Conservation (phyloP, 2,797 vertebrate genomes). For the Pseudotriccus pelzelni region DNA sequence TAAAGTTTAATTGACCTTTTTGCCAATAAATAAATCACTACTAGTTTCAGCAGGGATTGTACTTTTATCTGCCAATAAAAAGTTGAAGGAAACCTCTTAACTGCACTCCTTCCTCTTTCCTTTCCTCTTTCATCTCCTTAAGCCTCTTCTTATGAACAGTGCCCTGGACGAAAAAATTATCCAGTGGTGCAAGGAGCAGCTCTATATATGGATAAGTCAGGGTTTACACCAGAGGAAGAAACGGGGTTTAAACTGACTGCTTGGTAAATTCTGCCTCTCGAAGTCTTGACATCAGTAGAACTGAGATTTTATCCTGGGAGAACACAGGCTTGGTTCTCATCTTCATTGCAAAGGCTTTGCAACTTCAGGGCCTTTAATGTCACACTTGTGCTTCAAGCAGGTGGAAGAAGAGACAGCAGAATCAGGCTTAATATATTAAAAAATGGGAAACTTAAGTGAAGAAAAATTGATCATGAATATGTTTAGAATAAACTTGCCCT, state of each 20-base stretch:
- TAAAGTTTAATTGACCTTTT: constrained; percentile 45
- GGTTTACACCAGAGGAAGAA: background rate
- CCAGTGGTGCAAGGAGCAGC: background rate
- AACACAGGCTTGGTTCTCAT: background rate
- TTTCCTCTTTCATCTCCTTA: constrained; percentile 13
- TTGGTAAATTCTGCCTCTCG: background rate
- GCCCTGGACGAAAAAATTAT: background rate
- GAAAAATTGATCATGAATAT: background rate
- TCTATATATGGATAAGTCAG: background rate
- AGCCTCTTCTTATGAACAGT: background rate
- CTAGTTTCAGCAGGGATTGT: background rate
- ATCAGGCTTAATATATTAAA: background rate
- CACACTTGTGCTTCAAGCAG: background rate
- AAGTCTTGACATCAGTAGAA: background rate
- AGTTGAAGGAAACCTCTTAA: background rate
- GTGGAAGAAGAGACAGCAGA: background rate
- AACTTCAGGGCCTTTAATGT: background rate
- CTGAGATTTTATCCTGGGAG: background rate
- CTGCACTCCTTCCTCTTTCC: background rate
- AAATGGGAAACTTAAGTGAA: background rate
- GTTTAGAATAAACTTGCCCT: background rate
- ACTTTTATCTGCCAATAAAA: constrained; percentile 37
- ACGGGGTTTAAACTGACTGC: background rate
- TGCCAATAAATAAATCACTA: background rate
- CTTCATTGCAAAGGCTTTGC: background rate